Evolutionary conservation across 2,797 vertebrate species (phyloP).

Genomic region (Microtus californicus): DNA sequence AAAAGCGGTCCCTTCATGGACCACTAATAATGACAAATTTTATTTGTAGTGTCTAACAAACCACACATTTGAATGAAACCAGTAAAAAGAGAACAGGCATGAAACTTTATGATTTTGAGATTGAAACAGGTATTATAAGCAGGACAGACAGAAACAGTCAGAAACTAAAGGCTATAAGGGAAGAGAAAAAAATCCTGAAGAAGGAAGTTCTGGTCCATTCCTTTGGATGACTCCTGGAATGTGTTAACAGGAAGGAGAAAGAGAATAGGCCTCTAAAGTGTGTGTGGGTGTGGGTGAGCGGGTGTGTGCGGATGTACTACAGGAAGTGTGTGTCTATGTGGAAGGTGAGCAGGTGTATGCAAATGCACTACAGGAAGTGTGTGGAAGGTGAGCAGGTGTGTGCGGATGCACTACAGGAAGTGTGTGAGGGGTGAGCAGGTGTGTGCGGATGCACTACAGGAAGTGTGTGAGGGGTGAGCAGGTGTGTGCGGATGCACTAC

Average conservation of each 20-base stretch:
- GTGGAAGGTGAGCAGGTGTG: background rate
- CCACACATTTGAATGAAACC: background rate
- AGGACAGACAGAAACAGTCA: constrained; percentile 27
- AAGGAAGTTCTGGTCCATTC: constrained; percentile 76
- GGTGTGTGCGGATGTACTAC: too few relatives aligned
- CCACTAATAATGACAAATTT: background rate
- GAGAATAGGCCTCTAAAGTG: background rate
- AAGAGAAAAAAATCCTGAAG: constrained; percentile 31
- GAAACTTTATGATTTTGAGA: background rate
- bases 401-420: background rate
- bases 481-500: too few relatives aligned
- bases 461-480: background rate
- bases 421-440: background rate
- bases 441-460: background rate
- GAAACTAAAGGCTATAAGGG: constrained; percentile 5
- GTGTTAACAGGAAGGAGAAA: background rate
- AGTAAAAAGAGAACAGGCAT: constrained; percentile 24
- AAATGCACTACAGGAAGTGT: too few relatives aligned
- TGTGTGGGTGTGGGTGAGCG: background rate
- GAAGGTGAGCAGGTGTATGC: too few relatives aligned
- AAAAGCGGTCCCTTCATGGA: background rate
- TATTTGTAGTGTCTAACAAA: constrained; percentile 41
- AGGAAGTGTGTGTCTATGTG: too few relatives aligned
- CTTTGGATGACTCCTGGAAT: background rate
- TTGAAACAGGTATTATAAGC: constrained; percentile 49